These are phyloP conservation scores for Aphis gossypii DNA, from an alignment of 1,140 invertebrate species.

Conservation along the genomic window DNA sequence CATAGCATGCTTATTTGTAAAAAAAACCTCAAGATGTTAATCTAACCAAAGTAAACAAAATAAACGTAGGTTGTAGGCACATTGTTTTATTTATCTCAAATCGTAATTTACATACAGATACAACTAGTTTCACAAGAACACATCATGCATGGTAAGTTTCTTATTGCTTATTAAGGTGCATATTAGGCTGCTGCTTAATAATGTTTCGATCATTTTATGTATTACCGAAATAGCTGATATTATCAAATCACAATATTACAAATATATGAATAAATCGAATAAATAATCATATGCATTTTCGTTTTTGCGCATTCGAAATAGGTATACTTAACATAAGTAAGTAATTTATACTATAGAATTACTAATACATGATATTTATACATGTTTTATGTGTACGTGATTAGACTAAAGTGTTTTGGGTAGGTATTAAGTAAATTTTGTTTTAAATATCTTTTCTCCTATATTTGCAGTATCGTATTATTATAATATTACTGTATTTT, in stretches of 20 bases:
- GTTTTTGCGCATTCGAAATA: background rate
- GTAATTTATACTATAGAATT: background rate
- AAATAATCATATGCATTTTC: background rate
- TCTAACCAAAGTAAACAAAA: background rate
- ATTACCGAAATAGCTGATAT: background rate
- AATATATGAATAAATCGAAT: background rate
- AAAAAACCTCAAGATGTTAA: slow-evolving; percentile 9
- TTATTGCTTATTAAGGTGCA: background rate
- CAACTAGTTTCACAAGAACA: slow-evolving; percentile 9
- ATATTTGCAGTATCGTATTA: background rate
- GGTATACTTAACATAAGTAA: background rate
- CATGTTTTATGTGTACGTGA: background rate
- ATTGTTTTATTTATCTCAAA: slow-evolving; percentile 4
- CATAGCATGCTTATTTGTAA: background rate
- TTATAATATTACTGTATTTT: background rate
- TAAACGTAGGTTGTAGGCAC: background rate
- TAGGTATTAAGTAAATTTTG: background rate
- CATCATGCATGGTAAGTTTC: background rate
- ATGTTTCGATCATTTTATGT: background rate
- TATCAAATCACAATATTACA: slow-evolving; percentile 12
- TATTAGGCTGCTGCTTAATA: background rate
- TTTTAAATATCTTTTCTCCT: background rate
- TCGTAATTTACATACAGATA: slow-evolving; percentile 15
- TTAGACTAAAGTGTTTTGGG: background rate
- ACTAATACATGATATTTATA: background rate